Evolutionary conservation across 2,888 invertebrate genomes (phyloP), one percentile per base, ranked within the genome.

Genomic region (Yponomeuta plumbellus): DNA sequence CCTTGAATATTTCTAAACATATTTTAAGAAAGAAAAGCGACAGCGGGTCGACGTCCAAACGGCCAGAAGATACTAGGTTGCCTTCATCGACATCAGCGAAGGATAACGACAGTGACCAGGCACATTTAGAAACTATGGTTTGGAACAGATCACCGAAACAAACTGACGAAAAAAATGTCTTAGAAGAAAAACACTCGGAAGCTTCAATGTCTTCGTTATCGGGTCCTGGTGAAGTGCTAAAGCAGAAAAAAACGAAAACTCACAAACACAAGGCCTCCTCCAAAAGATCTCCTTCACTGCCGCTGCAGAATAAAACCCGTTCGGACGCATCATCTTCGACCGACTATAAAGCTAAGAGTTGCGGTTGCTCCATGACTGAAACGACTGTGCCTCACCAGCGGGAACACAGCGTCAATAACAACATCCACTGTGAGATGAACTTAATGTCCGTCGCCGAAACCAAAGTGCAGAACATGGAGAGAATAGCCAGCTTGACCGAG

Each of bases 401-500:
- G 44, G 44, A 52, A 52, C 13, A 52, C 44, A 52, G 44, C 44
- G 13, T 52, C 17, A 5, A 52, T 52, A 17, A 52, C 17, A 52
- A 52, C 44, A 23, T 66, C 22, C 44, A 44, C 58, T 72, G 74
- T 63, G 87, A 89, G 72, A 74, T 76, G 2, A 83, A 87, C 71
- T 83, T 81, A 66, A 81, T 88, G 73, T 85, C 83, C 75, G 66
- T 86, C 68, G 90, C 85, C 39, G 88, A 89, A 76, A 80, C 84
- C 64, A 89, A 90, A 78, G 77, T 89, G 64, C 84, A 89, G 70
- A 90, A 90, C 70, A 91, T 90, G 85, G 90, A 90, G 72, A 90
- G 89, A 79, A 89, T 91, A 65, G 90, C 91, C 20, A 85, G 88
- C 70, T 77, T 90, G 26, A 91, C 91, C 8, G 89, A 91, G 73